These are phyloP conservation scores for Oryzias dopingdopingensis DNA, from an alignment of 2,797 vertebrate species.

Conservation along the genomic window DNA sequence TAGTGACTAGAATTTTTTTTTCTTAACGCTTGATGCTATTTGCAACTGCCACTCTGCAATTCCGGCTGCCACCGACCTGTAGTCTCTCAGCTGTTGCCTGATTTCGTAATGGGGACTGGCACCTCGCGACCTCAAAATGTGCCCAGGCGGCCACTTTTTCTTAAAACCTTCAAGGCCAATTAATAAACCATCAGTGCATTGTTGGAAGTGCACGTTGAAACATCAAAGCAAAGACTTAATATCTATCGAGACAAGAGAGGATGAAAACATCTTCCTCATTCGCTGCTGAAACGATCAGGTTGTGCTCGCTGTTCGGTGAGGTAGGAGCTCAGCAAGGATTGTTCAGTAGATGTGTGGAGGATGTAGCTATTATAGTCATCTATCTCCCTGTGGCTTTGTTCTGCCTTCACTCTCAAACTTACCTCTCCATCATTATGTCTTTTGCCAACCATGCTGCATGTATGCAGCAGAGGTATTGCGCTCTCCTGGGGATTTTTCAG, in stretches of 20 bases:
- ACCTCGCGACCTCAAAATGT: no score
- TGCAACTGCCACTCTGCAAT: no score
- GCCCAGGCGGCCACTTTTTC: no score
- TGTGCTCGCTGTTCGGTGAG: slow-evolving; percentile 24
- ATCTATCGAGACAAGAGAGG: slow-evolving; percentile 1
- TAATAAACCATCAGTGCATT: background rate
- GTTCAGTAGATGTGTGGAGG: slow-evolving; percentile 63
- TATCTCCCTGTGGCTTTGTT: slow-evolving; percentile 61
- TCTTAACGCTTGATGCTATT: no score
- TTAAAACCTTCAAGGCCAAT: no score
- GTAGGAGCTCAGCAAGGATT: slow-evolving; percentile 55
- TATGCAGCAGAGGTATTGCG: slow-evolving; percentile 19
- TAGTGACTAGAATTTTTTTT: no score
- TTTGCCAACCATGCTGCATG: slow-evolving; percentile 28
- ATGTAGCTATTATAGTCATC: slow-evolving; percentile 66
- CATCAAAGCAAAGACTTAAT: background rate
- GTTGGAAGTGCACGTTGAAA: background rate
- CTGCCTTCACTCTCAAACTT: slow-evolving; percentile 60
- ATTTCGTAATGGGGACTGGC: no score
- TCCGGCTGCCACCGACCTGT: no score
- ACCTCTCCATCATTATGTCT: slow-evolving; percentile 58
- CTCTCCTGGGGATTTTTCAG: slow-evolving; percentile 14
- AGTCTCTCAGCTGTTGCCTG: no score
- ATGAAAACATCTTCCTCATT: slow-evolving; percentile 13
- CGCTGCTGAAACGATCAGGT: slow-evolving; percentile 27